Evolutionary conservation across 2,888 invertebrate genomes (phyloP).

Genomic region (Melipona bicolor): DNA sequence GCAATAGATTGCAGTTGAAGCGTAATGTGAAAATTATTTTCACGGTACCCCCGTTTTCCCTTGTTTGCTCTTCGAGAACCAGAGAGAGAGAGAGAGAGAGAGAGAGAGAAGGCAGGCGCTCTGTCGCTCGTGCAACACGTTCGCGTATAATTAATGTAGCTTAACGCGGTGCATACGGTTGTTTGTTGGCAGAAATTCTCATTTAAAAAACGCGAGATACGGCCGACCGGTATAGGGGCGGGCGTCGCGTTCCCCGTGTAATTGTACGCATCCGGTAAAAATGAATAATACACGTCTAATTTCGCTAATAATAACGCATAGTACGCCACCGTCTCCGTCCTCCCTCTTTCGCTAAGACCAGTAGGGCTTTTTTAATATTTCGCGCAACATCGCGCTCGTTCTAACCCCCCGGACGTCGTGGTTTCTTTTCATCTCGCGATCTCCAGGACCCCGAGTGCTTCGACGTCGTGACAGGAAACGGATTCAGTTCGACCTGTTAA

Average conservation of each 20-base stretch:
- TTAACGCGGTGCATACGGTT: constrained; percentile 32
- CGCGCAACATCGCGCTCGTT: constrained; percentile 10
- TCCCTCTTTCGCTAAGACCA: no score
- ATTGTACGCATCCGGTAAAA: constrained; percentile 48
- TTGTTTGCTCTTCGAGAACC: neutral
- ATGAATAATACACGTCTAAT: constrained; percentile 61
- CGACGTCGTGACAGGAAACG: neutral
- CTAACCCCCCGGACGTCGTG: neutral
- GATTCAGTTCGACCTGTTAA: neutral
- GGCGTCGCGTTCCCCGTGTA: constrained; percentile 38
- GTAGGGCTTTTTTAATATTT: constrained; percentile 27
- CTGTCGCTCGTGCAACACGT: neutral
- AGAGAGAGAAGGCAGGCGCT: no score
- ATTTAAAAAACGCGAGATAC: constrained; percentile 48
- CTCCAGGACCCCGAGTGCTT: neutral
- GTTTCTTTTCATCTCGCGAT: neutral
- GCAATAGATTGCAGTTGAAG: constrained; percentile 8
- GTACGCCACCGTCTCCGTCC: neutral
- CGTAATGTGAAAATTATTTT: constrained; percentile 43
- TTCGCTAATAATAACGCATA: constrained; percentile 49
- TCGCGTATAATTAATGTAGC: constrained; percentile 51
- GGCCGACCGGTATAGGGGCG: constrained; percentile 11
- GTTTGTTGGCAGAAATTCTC: constrained; percentile 58
- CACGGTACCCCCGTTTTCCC: neutral
- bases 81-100: no score